Conservation (phyloP, 2,113 vertebrate species). For the Dryoscopus gambensis region DNA sequence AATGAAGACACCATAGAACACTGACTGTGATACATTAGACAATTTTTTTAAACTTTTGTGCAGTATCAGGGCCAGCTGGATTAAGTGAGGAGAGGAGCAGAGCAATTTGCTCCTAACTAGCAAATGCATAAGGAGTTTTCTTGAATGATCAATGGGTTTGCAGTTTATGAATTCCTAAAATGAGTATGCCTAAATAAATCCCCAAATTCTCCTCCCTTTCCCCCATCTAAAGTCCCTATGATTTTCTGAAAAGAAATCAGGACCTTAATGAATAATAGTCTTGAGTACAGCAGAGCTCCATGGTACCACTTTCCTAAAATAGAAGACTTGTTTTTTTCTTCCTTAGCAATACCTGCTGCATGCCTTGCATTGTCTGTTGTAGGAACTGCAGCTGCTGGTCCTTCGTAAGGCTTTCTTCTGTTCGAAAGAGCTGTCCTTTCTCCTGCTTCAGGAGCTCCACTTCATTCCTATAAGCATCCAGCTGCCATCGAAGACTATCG, state of each 20-base stretch:
- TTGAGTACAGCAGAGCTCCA: neutral
- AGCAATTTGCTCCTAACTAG: neutral
- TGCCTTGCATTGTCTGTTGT: conserved; percentile 88
- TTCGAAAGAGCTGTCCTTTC: conserved; percentile 76
- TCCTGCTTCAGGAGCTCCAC: conserved; percentile 93
- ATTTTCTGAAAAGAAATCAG: neutral
- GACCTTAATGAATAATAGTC: neutral
- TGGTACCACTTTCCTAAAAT: neutral
- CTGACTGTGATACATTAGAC: neutral
- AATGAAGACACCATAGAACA: neutral
- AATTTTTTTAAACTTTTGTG: neutral
- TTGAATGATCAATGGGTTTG: neutral
- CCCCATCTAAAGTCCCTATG: neutral
- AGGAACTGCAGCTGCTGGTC: conserved; percentile 88
- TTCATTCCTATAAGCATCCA: conserved; percentile 93
- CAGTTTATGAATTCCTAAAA: neutral
- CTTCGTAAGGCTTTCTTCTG: conserved; percentile 81
- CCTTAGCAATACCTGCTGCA: conserved; percentile 86
- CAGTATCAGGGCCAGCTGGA: neutral
- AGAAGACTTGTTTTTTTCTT: neutral
- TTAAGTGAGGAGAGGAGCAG: neutral
- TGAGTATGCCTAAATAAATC: neutral
- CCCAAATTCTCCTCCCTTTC: neutral
- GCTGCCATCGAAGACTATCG: conserved; percentile 94
- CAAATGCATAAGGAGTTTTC: neutral